These are phyloP conservation scores for Apis cerana DNA, from an alignment of 1,140 invertebrate species.

Conservation along the genomic window DNA sequence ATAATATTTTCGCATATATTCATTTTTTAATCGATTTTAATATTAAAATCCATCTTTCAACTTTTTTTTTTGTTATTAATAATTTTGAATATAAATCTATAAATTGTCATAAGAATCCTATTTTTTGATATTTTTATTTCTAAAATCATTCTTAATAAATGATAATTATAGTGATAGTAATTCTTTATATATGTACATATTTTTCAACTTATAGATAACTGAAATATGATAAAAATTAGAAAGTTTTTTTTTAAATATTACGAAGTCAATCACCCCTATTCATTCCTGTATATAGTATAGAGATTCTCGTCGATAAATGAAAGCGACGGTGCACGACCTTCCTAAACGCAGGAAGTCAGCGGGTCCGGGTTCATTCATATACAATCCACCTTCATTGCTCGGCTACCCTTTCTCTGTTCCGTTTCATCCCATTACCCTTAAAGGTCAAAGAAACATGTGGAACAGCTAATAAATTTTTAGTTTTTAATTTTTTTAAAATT, in stretches of 20 bases:
- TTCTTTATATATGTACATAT: neutral
- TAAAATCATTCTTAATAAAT: neutral
- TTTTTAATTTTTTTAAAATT: neutral
- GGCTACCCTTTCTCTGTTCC: slow-evolving; percentile 22
- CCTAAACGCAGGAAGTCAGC: slow-evolving; percentile 50
- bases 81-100: neutral
- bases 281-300: slow-evolving; percentile 24
- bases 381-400: slow-evolving; percentile 38
- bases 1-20: too few species aligned
- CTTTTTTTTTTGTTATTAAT: neutral
- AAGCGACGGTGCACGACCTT: slow-evolving; percentile 54
- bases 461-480: neutral
- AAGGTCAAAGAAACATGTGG: slow-evolving; percentile 22
- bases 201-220: neutral
- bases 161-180: too few species aligned
- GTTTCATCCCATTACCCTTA: slow-evolving; percentile 36
- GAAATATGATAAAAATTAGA: neutral
- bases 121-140: neutral
- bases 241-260: slow-evolving; percentile 35
- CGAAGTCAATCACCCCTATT: slow-evolving; percentile 25
- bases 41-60: too few species aligned
- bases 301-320: slow-evolving; percentile 49
- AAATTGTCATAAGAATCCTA: neutral
- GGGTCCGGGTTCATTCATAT: slow-evolving; percentile 51
- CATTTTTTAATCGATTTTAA: neutral